A percentile compares a stretch with the other conserved stretches of the same genome.
Evolutionary conservation across 1,140 invertebrate species (phyloP).

Genomic region (Diabrotica undecimpunctata): DNA sequence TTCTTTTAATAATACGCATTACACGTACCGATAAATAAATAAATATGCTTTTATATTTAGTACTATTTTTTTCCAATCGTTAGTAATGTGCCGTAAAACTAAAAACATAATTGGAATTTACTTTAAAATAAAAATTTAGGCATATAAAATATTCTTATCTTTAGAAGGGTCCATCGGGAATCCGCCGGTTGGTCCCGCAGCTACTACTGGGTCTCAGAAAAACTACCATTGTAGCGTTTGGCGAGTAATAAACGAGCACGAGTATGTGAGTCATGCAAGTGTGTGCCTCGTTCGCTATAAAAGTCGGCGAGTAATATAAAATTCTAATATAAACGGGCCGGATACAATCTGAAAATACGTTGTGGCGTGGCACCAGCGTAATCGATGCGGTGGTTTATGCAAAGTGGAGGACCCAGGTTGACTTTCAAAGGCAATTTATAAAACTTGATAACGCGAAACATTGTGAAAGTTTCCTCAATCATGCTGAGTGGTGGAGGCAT

Average conservation of each 20-base stretch:
- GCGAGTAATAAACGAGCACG: slow-evolving; percentile 13
- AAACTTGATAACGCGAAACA: slow-evolving; percentile 42
- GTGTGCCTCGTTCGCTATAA: slow-evolving; percentile 34
- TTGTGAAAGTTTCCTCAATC: slow-evolving; percentile 41
- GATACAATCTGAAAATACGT: slow-evolving; percentile 45
- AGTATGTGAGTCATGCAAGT: slow-evolving; percentile 37
- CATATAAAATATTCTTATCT: neutral
- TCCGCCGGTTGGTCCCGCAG: neutral
- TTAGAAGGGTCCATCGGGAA: neutral
- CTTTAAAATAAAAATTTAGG: neutral
- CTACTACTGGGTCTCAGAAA: neutral
- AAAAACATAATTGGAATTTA: neutral
- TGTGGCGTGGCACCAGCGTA: slow-evolving; percentile 38
- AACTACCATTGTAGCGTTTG: neutral
- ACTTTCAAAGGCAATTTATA: slow-evolving; percentile 44
- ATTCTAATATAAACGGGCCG: slow-evolving; percentile 44
- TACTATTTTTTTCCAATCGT: too few relatives aligned
- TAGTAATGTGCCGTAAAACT: too few relatives aligned
- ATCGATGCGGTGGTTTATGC: slow-evolving; percentile 44
- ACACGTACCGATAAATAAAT: too few relatives aligned
- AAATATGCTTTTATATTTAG: too few relatives aligned
- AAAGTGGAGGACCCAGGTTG: slow-evolving; percentile 44
- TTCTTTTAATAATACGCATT: too few relatives aligned
- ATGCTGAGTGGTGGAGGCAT: slow-evolving; percentile 26
- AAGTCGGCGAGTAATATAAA: slow-evolving; percentile 39